Evolutionary conservation across 2,888 invertebrate genomes (phyloP), one percentile per base, ranked within the genome.

Genomic region (Macrosoma leucophasiata): DNA sequence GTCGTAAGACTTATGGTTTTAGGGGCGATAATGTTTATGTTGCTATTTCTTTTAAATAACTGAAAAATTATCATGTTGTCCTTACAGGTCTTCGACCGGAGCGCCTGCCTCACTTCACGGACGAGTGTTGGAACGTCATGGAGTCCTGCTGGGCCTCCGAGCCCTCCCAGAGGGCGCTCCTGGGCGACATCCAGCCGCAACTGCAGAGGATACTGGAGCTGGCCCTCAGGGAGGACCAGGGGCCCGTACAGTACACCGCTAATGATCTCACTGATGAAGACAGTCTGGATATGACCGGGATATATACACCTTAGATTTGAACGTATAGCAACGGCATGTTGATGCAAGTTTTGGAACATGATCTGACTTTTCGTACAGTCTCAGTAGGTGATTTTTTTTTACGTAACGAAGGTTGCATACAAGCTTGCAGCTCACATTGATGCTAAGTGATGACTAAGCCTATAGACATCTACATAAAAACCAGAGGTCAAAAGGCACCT

Each of bases 71-170:
- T 13, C 12, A 8, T 6, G 9, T 30, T 18, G 1, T 13, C 3
- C 23, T 25, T 35, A 0, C 54, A 95, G 95, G 95, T 31, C 87
- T 91, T 6, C 85, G 95, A 4, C 95, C 95, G 2, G 95, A 95
- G 64, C 87, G 91, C 30, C 75, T 94, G 9, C 78, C 89, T 0
- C 84, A 88, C 43, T 95, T 95, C 75, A 87, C 91, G 26, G 89
- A 90, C 37, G 89, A 90, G 13, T 94, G 94, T 60, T 95, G 95
- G 95, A 81, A 86, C 26, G 75, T 95, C 19, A 95, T 95, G 95
- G 86, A 91, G 60, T 87, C 90, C 19, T 95, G 95, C 60, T 95
- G 95, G 95, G 87, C 89, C 15, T 88, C 90, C 0, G 92, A 94
- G 43, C 91, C 94, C 0, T 63, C 84, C 0, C 84, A 87, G 41